Conservation (phyloP, 2,113 vertebrate genomes). For the Oncorhynchus nerka region DNA sequence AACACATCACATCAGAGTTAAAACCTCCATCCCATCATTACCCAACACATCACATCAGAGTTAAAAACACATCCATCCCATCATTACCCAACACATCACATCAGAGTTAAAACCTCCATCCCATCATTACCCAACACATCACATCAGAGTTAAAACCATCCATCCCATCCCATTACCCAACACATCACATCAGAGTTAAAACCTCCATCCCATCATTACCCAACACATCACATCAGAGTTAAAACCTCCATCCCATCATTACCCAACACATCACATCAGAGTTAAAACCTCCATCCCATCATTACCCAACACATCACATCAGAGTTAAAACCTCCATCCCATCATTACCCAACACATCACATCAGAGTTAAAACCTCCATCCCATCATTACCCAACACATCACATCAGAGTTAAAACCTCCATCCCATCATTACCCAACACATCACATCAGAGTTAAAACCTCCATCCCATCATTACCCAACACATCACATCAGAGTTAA, state of each 20-base stretch:
- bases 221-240: constrained; percentile 31
- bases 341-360: constrained; percentile 51
- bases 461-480: constrained; percentile 43
- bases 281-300: constrained; percentile 37
- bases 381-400: constrained; percentile 48
- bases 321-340: constrained; percentile 22
- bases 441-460: constrained; percentile 33
- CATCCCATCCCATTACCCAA: constrained; percentile 45
- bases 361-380: constrained; percentile 21
- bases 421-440: constrained; percentile 45
- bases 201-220: constrained; percentile 46
- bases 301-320: constrained; percentile 41
- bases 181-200: constrained; percentile 34
- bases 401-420: constrained; percentile 29
- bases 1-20: constrained; percentile 30
- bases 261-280: constrained; percentile 31
- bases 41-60: constrained; percentile 32
- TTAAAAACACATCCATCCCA: constrained; percentile 34
- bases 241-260: constrained; percentile 45
- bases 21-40: constrained; percentile 46
- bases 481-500: constrained; percentile 34
- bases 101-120: constrained; percentile 21
- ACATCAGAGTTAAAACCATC: constrained; percentile 32
- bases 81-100: constrained; percentile 48
- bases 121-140: constrained; percentile 51